These are phyloP conservation scores for Drosophila parvula DNA, from an alignment of 1,140 invertebrate species.

Conservation along the genomic window DNA sequence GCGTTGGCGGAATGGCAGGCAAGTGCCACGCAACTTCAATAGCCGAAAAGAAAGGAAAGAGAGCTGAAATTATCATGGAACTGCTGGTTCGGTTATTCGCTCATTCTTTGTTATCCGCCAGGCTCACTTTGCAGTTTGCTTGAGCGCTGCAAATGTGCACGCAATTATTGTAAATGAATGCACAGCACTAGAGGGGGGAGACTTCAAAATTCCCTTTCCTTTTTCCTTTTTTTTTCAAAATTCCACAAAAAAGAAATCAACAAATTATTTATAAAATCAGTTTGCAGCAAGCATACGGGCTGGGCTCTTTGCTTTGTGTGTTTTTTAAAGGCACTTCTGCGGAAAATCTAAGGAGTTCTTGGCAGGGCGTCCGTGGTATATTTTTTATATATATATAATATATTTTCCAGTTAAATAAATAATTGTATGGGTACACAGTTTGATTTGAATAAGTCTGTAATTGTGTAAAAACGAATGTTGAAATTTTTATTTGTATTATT, in stretches of 20 bases:
- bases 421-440: too few species aligned
- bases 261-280: too few species aligned
- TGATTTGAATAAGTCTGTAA: too few species aligned
- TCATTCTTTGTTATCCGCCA: conserved; percentile 36
- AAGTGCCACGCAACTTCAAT: conserved; percentile 20
- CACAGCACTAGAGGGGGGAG: neutral
- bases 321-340: too few species aligned
- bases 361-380: too few species aligned
- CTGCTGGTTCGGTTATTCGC: conserved; percentile 39
- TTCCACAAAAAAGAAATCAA: neutral
- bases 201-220: neutral
- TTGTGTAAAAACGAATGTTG: too few species aligned
- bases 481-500: too few species aligned
- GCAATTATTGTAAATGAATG: conserved; percentile 71
- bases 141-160: conserved; percentile 63
- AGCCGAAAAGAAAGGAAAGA: conserved; percentile 11
- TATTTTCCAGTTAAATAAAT: too few species aligned
- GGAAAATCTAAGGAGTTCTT: too few species aligned
- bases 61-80: conserved; percentile 51
- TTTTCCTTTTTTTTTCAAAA: neutral
- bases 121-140: conserved; percentile 29
- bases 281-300: too few species aligned
- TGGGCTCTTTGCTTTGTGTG: too few species aligned
- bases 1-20: conserved; percentile 7
- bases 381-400: too few species aligned